Percentiles rank a stretch among this genome's conserved stretches.
Conservation (phyloP, 2,888 invertebrate genomes). For the Tetramorium bicarinatum region DNA sequence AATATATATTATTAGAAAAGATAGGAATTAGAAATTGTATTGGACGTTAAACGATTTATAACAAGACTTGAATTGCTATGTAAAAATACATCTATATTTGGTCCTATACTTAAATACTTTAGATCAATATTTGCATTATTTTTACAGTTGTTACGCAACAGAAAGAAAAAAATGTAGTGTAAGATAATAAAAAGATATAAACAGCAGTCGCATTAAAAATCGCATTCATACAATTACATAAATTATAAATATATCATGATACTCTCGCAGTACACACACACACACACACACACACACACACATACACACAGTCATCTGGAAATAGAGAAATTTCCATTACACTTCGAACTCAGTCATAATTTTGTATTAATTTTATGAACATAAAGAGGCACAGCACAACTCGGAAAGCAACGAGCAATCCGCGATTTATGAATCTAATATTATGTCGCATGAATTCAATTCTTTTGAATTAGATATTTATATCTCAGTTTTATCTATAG, state of each 20-base stretch:
- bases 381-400: background rate
- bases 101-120: background rate
- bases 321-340: background rate
- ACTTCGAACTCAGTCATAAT: constrained; percentile 1
- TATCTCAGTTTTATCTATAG: constrained; percentile 62
- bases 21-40: background rate
- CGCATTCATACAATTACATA: background rate
- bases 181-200: background rate
- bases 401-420: constrained; percentile 3
- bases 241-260: background rate
- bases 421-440: constrained; percentile 31
- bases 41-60: background rate
- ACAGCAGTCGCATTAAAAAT: background rate
- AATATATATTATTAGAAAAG: constrained; percentile 5
- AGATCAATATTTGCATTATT: background rate
- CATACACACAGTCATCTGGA: background rate
- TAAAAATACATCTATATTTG: constrained; percentile 50
- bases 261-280: background rate
- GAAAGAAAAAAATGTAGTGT: background rate
- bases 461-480: constrained; percentile 61
- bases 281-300: background rate
- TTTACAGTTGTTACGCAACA: constrained; percentile 17
- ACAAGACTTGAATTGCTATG: constrained; percentile 12
- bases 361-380: constrained; percentile 14
- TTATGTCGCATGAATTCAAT: constrained; percentile 54